Conservation (phyloP, 1,140 invertebrate genomes). For the Ectropis grisescens region DNA sequence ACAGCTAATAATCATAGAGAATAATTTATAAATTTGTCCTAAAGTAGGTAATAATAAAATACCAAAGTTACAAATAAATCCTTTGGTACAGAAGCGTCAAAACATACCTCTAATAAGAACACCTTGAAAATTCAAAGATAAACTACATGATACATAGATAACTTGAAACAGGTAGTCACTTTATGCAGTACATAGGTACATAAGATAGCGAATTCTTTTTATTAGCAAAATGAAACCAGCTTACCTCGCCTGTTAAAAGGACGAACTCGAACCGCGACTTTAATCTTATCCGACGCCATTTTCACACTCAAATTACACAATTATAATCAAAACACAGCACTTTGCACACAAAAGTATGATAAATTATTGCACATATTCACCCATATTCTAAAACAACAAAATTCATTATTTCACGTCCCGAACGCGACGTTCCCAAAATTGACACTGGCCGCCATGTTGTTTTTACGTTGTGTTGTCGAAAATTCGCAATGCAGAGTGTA, state of each 20-base stretch:
- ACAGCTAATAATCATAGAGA: no score
- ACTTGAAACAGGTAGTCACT: no score
- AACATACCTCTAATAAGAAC: no score
- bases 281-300: constrained; percentile 94
- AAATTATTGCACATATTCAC: constrained; percentile 69
- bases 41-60: no score
- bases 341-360: constrained; percentile 53
- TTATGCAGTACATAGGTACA: neutral
- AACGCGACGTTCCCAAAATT: constrained; percentile 58
- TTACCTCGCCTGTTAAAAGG: constrained; percentile 96
- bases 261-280: constrained; percentile 95
- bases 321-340: constrained; percentile 64
- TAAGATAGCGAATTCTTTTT: constrained; percentile 54
- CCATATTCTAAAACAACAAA: constrained; percentile 70
- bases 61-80: no score
- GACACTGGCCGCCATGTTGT: constrained; percentile 70
- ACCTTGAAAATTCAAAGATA: no score
- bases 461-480: constrained; percentile 35
- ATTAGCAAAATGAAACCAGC: constrained; percentile 63
- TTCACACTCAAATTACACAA: constrained; percentile 60
- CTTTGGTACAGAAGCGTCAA: no score
- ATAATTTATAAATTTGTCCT: no score
- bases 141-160: no score
- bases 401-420: constrained; percentile 69
- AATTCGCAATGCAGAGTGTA: constrained; percentile 14